phyloP scores from a whole-genome alignment of 2,888 invertebrate genomes.

The Tortrix viridana region DNA sequence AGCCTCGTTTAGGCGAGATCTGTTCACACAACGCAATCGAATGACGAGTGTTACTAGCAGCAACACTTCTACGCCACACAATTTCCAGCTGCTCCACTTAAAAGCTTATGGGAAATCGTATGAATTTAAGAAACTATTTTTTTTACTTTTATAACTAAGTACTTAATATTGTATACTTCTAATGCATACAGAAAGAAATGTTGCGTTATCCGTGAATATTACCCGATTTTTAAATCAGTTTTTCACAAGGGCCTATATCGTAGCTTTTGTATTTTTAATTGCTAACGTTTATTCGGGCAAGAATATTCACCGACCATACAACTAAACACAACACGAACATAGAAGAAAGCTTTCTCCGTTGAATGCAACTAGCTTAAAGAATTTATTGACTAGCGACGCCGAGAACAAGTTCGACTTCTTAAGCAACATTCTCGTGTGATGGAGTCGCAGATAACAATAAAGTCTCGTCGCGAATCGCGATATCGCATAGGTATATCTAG shows the following conservation, averaged over 20 bases:
- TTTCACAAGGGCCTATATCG: no score
- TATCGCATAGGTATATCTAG: conserved; percentile 46
- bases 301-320: background rate
- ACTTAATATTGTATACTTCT: no score
- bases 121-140: no score
- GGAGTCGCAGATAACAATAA: conserved; percentile 48
- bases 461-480: conserved; percentile 46
- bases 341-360: conserved; percentile 37
- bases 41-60: conserved; percentile 41
- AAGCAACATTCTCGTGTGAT: conserved; percentile 43
- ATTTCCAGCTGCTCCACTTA: conserved; percentile 10
- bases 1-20: conserved; percentile 91
- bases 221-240: no score
- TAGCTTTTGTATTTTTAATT: no score
- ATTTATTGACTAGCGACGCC: conserved; percentile 22
- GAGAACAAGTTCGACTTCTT: conserved; percentile 43
- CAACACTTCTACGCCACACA: conserved; percentile 7
- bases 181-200: no score
- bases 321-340: background rate
- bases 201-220: no score
- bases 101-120: no score
- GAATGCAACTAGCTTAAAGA: conserved; percentile 31
- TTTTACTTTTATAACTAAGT: no score
- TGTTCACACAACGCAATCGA: conserved; percentile 58
- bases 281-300: no score